Conservation (phyloP, 2,888 invertebrate genomes). For the Chalcosyrphus nemorum region DNA sequence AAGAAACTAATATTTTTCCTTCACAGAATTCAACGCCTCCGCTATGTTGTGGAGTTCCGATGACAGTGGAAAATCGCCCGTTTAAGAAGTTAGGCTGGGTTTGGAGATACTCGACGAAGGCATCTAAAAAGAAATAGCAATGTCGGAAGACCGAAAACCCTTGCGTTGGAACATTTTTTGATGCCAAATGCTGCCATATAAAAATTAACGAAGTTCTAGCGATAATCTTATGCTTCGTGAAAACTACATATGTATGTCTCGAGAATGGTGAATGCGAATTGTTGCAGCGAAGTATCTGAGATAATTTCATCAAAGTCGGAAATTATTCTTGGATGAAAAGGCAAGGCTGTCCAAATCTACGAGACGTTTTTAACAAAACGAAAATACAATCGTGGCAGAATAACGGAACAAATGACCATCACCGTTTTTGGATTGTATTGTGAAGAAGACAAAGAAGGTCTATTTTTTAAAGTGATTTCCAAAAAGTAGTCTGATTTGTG, state of each 20-base stretch:
- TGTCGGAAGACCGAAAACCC: not conserved
- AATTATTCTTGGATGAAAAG: constrained; percentile 1
- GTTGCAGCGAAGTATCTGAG: constrained; percentile 21
- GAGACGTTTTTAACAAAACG: constrained; percentile 17
- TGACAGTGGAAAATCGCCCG: no score
- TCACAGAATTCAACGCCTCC: no score
- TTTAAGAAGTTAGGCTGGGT: not conserved
- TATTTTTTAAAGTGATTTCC: not conserved
- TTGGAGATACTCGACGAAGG: not conserved
- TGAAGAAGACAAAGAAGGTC: not conserved
- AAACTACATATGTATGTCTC: not conserved
- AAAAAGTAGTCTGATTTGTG: not conserved
- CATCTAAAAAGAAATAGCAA: not conserved
- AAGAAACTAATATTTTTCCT: no score
- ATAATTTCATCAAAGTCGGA: constrained; percentile 1
- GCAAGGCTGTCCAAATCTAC: constrained; percentile 76
- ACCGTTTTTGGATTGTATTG: not conserved
- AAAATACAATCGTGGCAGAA: not conserved
- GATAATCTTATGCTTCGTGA: not conserved
- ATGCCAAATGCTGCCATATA: not conserved
- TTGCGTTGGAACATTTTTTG: not conserved
- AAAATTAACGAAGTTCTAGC: not conserved
- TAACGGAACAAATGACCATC: constrained; percentile 7
- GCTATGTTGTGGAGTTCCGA: no score
- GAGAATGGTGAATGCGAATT: not conserved